These are phyloP conservation scores for Myotis findleyi DNA, from an alignment of 2,797 vertebrate species.

Conservation along the genomic window DNA sequence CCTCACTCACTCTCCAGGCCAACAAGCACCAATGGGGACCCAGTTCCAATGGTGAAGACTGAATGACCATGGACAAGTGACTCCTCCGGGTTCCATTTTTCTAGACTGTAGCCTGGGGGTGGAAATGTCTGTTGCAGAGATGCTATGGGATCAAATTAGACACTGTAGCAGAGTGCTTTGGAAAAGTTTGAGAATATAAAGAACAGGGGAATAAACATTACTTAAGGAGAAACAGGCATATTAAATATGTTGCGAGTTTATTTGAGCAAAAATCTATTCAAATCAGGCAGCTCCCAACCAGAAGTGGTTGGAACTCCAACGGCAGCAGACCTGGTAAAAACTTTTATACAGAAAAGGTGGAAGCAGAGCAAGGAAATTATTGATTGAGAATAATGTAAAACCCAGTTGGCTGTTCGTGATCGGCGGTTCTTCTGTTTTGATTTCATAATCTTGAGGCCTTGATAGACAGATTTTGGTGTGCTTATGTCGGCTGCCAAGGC, in stretches of 20 bases:
- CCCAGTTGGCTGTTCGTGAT: neutral
- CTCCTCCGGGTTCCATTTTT: neutral
- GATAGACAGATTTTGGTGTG: neutral
- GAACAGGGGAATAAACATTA: neutral
- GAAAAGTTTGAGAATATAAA: constrained; percentile 22
- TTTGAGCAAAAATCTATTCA: neutral
- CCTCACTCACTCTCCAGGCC: neutral
- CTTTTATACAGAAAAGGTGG: neutral
- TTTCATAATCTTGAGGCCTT: neutral
- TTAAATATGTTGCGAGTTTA: neutral
- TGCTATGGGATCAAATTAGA: neutral
- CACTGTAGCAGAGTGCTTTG: neutral
- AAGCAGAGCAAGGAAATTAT: neutral
- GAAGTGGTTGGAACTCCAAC: neutral
- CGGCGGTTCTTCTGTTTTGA: neutral
- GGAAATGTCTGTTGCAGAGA: neutral
- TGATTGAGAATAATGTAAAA: neutral
- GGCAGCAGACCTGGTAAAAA: neutral
- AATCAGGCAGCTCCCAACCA: neutral
- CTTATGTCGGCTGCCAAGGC: neutral
- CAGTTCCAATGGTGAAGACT: neutral
- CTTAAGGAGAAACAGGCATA: neutral
- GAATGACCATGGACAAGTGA: neutral
- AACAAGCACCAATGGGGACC: neutral
- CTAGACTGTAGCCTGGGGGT: neutral